These are phyloP conservation scores for Antheraea assamensis DNA, from an alignment of 2,888 invertebrate genomes.

Conservation along the genomic window DNA sequence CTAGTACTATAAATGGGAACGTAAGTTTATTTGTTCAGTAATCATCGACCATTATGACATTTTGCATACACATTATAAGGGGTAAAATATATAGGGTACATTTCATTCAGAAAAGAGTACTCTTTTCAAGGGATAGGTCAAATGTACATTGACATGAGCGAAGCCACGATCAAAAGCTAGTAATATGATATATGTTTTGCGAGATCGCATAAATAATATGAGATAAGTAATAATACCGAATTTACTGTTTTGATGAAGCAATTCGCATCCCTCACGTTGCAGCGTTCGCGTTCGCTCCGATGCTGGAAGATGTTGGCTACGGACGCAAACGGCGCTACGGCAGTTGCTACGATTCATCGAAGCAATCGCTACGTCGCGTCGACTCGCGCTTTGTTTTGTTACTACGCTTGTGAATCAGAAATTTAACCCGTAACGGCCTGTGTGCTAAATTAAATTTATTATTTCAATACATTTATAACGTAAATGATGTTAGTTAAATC, in stretches of 20 bases:
- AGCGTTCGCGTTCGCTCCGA: background rate
- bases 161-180: no score
- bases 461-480: background rate
- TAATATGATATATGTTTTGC: background rate
- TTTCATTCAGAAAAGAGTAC: no score
- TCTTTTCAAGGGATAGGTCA: no score
- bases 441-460: background rate
- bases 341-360: constrained; percentile 73
- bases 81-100: no score
- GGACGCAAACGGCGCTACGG: constrained; percentile 46
- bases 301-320: background rate
- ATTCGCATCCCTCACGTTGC: constrained; percentile 19
- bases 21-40: no score
- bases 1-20: no score
- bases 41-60: no score
- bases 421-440: background rate
- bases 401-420: background rate
- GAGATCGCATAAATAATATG: background rate
- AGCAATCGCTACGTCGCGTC: constrained; percentile 57
- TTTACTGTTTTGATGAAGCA: background rate
- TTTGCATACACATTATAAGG: no score
- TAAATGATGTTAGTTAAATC: background rate
- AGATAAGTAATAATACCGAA: background rate
- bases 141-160: no score
- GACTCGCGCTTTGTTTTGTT: constrained; percentile 47